A percentile compares a stretch with the other conserved stretches of the same genome.
phyloP scores from a whole-genome alignment of 2,797 vertebrate species.

The Mionectes olivaceus region DNA sequence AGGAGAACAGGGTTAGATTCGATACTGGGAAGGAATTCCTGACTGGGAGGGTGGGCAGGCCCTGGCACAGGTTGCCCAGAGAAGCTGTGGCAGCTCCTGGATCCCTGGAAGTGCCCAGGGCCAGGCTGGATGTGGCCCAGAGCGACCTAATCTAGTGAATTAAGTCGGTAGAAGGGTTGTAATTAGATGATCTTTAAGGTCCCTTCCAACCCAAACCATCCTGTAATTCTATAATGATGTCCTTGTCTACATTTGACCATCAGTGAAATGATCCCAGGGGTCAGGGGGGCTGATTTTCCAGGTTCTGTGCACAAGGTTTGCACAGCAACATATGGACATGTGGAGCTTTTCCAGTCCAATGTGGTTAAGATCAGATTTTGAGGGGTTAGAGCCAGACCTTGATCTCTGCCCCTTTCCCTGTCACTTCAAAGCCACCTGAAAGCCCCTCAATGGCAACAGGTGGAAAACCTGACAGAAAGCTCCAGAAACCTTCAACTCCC shows the following conservation, averaged over 20 bases:
- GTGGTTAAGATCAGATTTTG: rapidly evolving
- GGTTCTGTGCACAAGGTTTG: not conserved
- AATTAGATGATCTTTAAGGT: too few relatives aligned
- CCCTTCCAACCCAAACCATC: not conserved
- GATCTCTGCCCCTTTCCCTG: not conserved
- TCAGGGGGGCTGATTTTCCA: not conserved
- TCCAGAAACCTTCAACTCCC: not conserved
- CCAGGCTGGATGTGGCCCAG: not conserved
- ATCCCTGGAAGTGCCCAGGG: not conserved
- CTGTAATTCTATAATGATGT: too few relatives aligned
- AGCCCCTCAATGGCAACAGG: not conserved
- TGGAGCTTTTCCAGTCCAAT: not conserved
- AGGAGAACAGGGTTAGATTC: rapidly evolving
- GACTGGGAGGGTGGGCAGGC: not conserved
- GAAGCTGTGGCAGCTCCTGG: not conserved
- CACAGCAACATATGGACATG: rapidly evolving
- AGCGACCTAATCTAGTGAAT: not conserved
- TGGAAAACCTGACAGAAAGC: not conserved
- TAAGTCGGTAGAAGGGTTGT: not conserved
- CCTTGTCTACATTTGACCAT: rapidly evolving
- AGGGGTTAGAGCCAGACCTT: not conserved
- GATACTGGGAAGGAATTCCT: not conserved
- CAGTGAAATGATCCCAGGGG: not conserved
- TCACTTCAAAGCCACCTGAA: not conserved
- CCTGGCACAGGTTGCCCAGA: not conserved